Base-by-base conservation (phyloP, 2,888 invertebrate species). In the Diarsia mendica region DNA sequence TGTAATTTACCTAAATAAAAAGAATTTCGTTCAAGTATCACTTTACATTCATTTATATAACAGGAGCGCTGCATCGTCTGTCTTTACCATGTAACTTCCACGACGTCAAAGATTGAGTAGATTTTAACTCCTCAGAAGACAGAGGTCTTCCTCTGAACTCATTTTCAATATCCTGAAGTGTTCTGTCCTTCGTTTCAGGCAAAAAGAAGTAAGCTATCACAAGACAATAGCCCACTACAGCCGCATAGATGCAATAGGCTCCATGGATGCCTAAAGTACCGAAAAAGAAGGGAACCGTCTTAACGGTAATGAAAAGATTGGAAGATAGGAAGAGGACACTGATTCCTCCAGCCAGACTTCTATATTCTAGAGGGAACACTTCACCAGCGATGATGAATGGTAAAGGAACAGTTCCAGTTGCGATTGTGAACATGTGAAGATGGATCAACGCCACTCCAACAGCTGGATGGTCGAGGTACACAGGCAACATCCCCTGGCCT, bases 311-410 rank as follows among this genome's bases (percentile, higher is more conserved):
- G 66, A 95, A 94, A 0, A 95, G 87, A 77, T 93, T 93, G 0
- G 87, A 75, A 3, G 94, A 93, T 5, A 94, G 64, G 74, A 93
- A 93, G 8, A 94, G 70, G 0, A 93, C 92, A 51, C 94, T 92
- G n/a, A 94, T 89, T 0, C 93, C 93, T 20, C 94, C 93, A 68
- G 97, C 97, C 1, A 97, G 89, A 49, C 97, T 97, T 64, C 97
- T 95, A 61, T 96, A 96, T 65, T 96, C 95, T 48, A 97, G 93
- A 6, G 97, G 96, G 85, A 97, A 98, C 0, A 98, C 91, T 90
- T 98, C 98, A 0, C 97, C 97, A 80, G 97, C 97, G 91, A 98
- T 97, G 15, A 97, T 97, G 95, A 97, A 98, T 0, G 98, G 97
- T 67, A 98, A 88, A 0, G 97, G 97, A 1, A 97, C 94, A 4